Conservation (phyloP, 35 echinoderm and acorn worm species). For the Ophiothrix spiculata region DNA sequence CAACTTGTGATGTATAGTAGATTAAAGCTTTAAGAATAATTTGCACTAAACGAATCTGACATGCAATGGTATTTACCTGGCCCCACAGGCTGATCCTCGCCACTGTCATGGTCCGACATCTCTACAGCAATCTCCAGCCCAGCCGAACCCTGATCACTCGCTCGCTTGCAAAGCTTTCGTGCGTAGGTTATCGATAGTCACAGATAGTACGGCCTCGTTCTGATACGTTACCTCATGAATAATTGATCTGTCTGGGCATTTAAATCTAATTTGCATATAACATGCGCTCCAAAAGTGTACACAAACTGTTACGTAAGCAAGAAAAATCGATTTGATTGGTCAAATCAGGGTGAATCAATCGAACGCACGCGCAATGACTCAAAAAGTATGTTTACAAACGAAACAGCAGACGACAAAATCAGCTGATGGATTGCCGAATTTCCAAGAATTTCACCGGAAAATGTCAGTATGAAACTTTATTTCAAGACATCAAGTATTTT, state of each 20-base stretch:
- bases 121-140: slow-evolving; percentile 38
- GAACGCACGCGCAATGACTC: neutral
- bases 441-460: too few species aligned
- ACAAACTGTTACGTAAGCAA: slow-evolving; percentile 8
- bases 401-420: slow-evolving; percentile 13
- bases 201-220: neutral
- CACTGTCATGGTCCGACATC: slow-evolving; percentile 95
- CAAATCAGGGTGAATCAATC: neutral
- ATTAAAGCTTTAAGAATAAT: neutral
- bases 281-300: neutral
- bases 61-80: slow-evolving; percentile 68
- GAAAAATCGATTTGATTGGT: neutral
- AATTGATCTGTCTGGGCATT: slow-evolving; percentile 5
- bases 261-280: slow-evolving; percentile 12
- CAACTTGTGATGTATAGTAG: neutral
- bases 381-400: slow-evolving; percentile 12
- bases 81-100: slow-evolving; percentile 93
- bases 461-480: too few species aligned
- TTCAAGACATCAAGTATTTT: too few species aligned
- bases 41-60: neutral
- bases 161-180: neutral
- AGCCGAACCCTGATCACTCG: slow-evolving; percentile 1
- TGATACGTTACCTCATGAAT: neutral
- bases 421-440: too few species aligned
- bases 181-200: slow-evolving; percentile 1